Evolutionary conservation across 2,113 vertebrate genomes (phyloP), one percentile per base, ranked within the genome.

Genomic region (Callaeas wilsoni): DNA sequence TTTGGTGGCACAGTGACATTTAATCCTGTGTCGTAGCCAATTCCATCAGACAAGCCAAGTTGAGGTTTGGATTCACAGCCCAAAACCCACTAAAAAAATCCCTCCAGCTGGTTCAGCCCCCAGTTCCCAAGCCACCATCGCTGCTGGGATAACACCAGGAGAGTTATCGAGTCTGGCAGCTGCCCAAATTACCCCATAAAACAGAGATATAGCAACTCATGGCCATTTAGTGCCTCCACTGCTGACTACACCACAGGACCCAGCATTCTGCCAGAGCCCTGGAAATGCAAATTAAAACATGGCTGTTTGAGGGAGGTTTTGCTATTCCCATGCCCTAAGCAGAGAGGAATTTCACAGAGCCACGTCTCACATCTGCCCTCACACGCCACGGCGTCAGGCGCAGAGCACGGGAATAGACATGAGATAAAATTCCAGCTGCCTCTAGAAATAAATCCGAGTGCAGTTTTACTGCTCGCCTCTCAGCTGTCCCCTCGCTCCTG

Each of bases 381-480:
- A 6, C 27, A 3, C 0, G 1, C 59, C 0, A 0, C 29, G 15
- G 69, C 0, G 0, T 10, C 75, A 19, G 68, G 57, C 35, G 16
- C 68, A 59, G 56, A 60, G 64, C 41, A 21, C 42, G 25, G 65
- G 56, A 30, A 55, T 1, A 14, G 52, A 33, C 16, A 4, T 2
- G 39, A 85, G 57, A 59, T 16, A 50, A 67, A 90, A 85, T 67
- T 79, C 78, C 69, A 85, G 69, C 39, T 87, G 70, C 30, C 14
- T 23, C 65, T 39, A 6, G 21, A 68, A 90, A 75, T 39, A 55
- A 55, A 82, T 63, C 39, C 7, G 1, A 23, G 44, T 82, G 65
- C 44, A 76, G 33, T 68, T 82, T 71, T 23, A 21, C 52, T 32
- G 25, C 74, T 63, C 2, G 0, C 57, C 70, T 91, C 85, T 79